Base-by-base conservation (phyloP, 2,113 vertebrate species). In the Saimiri boliviensis region DNA sequence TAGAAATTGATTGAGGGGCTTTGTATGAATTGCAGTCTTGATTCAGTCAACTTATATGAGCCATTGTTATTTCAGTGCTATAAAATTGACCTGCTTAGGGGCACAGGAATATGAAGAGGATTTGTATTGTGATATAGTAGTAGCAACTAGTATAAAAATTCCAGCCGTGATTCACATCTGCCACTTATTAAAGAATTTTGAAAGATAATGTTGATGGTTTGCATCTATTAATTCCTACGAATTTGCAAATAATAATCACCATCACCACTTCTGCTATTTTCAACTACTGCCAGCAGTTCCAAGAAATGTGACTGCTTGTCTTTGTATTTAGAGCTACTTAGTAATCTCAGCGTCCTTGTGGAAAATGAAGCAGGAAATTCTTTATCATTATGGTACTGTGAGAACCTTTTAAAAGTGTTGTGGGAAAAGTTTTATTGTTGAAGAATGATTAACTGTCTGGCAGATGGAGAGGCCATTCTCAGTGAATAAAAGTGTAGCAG, bases 291-390 rank as follows among this genome's bases (percentile, higher is more conserved):
- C 25, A 68, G 58, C 14, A 89, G 52, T 91, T 95, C 6, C 23
- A 88, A 91, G 58, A 89, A 79, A 66, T 37, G 19, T 76, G 9
- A 25, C 35, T 76, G 35, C 32, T 12, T 63, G 16, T 42, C 35
- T 93, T 93, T 93, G 79, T 63, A 71, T 95, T 91, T 56, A 82
- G 35, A 60, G 37, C 30, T 85, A 68, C 79, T 85, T 90, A 89
- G 8, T 89, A 74, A 84, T 93, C 11, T 60, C 49, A 17, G 4
- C 8, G 5, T 85, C 25, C 60, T 83, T 83, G 42, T 84, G 23
- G 32, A 82, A 86, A 96, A 14, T 84, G n/a, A 88, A 83, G 32
- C 81, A 35, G 30, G 32, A 68, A 47, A 37, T 66, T 74, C 56
- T 30, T 73, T 88, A 74, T 92, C 45, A 87, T 42, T 6, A 91